Percentiles rank a stretch among this genome's conserved stretches.
phyloP scores from a whole-genome alignment of 2,888 invertebrate genomes.

The Molanna angustata region DNA sequence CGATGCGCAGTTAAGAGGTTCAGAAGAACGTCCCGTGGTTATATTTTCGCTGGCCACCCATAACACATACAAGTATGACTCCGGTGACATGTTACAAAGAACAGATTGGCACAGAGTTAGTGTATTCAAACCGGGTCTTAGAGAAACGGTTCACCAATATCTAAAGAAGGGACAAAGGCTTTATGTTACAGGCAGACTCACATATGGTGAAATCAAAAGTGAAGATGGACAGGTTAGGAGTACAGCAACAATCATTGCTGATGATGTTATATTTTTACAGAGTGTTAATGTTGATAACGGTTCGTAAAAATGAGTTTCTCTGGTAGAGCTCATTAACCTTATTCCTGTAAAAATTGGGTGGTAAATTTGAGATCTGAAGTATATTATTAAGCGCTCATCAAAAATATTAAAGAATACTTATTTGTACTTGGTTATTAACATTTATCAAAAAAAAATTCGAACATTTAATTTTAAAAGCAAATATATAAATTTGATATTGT shows the following conservation, averaged over 20 bases:
- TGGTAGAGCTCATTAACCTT: too few relatives aligned
- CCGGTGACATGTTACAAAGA: constrained; percentile 77
- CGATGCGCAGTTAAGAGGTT: constrained; percentile 85
- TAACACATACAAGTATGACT: constrained; percentile 75
- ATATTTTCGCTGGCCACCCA: constrained; percentile 90
- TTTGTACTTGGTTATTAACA: too few relatives aligned
- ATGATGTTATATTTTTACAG: constrained; percentile 83
- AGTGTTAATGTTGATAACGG: constrained; percentile 15
- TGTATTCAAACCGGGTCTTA: constrained; percentile 79
- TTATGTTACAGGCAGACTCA: constrained; percentile 76
- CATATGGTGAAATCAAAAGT: constrained; percentile 81
- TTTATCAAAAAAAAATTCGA: too few relatives aligned
- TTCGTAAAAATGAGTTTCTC: too few relatives aligned
- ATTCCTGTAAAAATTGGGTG: too few relatives aligned
- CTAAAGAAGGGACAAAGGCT: constrained; percentile 85
- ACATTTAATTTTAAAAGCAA: too few relatives aligned
- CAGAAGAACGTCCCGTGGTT: constrained; percentile 78
- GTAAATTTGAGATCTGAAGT: too few relatives aligned
- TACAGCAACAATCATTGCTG: constrained; percentile 81
- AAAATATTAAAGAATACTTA: too few relatives aligned
- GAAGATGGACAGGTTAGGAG: constrained; percentile 68
- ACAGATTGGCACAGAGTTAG: constrained; percentile 92
- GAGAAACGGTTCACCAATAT: constrained; percentile 75
- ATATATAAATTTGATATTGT: too few relatives aligned
- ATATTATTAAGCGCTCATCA: too few relatives aligned